A percentile compares a stretch with the other conserved stretches of the same genome.
These are phyloP conservation scores for Pachypsylla venusta DNA, from an alignment of 1,140 invertebrate genomes.

Conservation along the genomic window DNA sequence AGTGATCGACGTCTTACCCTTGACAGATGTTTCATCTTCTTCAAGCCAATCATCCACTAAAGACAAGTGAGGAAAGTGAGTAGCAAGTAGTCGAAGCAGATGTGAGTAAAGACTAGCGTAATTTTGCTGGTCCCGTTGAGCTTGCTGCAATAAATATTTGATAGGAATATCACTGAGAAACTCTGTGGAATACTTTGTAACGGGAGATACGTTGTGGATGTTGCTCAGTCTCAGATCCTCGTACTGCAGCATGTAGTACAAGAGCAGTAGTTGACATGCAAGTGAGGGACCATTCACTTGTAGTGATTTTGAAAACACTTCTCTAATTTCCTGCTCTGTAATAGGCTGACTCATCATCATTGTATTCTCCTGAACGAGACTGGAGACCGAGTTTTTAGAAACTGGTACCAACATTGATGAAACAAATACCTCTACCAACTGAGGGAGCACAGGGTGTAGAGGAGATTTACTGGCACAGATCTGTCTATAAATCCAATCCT, in stretches of 20 bases:
- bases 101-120: constrained; percentile 79
- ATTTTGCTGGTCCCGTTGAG: constrained; percentile 77
- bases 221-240: constrained; percentile 51
- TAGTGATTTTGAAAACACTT: constrained; percentile 64
- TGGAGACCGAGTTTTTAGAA: constrained; percentile 39
- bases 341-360: constrained; percentile 69
- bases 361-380: constrained; percentile 38
- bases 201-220: constrained; percentile 42
- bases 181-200: constrained; percentile 69
- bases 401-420: constrained; percentile 77
- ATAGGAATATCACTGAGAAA: constrained; percentile 85
- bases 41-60: constrained; percentile 90
- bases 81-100: constrained; percentile 67
- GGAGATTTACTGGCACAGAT: constrained; percentile 73
- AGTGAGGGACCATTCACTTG: constrained; percentile 34
- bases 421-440: constrained; percentile 89
- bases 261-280: constrained; percentile 71
- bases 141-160: constrained; percentile 83
- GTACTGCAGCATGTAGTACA: constrained; percentile 87
- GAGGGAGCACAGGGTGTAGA: constrained; percentile 80
- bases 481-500: constrained; percentile 43
- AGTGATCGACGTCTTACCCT: background rate
- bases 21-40: constrained; percentile 36
- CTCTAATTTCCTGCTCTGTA: constrained; percentile 73
- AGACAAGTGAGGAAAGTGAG: constrained; percentile 88